Evolutionary conservation across 2,888 invertebrate species (phyloP).

Genomic region (Tiphia femorata): DNA sequence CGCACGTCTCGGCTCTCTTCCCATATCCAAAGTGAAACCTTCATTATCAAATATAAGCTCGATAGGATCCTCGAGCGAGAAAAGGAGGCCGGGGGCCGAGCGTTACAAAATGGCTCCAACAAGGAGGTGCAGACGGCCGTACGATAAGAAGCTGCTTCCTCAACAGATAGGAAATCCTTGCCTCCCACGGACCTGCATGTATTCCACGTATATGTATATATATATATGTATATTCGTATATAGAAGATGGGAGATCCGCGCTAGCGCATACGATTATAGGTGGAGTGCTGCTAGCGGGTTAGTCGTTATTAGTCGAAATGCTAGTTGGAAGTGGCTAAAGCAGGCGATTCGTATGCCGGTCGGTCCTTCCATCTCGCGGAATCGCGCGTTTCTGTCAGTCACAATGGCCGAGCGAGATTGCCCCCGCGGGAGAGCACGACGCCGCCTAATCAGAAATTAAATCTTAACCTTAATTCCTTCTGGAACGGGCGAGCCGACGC

Average conservation of each 20-base stretch:
- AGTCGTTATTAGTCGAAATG: conserved; percentile 56
- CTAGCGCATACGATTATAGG: conserved; percentile 34
- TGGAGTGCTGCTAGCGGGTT: conserved; percentile 30
- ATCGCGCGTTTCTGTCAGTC: conserved; percentile 66
- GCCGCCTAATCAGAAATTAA: conserved; percentile 67
- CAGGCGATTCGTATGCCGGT: conserved; percentile 66
- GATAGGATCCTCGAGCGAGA: conserved; percentile 16
- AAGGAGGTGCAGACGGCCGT: conserved; percentile 21
- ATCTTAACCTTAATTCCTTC: conserved; percentile 63
- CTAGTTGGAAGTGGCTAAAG: conserved; percentile 55
- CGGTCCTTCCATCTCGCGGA: conserved; percentile 64
- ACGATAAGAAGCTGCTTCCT: conserved; percentile 23
- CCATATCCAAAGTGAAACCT: not conserved
- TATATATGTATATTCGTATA: conserved; percentile 18
- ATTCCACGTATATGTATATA: conserved; percentile 17
- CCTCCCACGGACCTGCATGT: too few species aligned
- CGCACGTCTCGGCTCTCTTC: too few species aligned
- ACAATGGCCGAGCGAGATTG: conserved; percentile 64
- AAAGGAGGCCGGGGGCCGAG: too few species aligned
- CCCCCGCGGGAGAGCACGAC: conserved; percentile 51
- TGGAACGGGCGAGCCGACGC: conserved; percentile 31
- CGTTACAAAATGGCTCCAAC: conserved; percentile 11
- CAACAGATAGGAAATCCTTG: conserved; percentile 24
- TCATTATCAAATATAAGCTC: not conserved
- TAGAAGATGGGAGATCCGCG: conserved; percentile 28